These are phyloP conservation scores for Busseola fusca DNA, from an alignment of 2,888 invertebrate species.

Conservation along the genomic window DNA sequence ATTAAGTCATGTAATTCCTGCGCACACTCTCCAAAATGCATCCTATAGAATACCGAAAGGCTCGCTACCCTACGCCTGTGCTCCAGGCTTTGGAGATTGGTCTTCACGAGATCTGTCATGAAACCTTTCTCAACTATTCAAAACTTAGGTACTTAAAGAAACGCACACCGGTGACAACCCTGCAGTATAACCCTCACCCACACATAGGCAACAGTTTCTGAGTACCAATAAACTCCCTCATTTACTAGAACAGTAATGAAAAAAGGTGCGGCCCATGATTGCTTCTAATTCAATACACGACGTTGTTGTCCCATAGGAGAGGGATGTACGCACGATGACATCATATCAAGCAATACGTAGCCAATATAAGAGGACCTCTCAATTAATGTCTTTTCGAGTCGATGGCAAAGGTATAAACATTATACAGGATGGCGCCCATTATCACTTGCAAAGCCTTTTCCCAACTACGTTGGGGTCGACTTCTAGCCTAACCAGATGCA, in stretches of 20 bases:
- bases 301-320: constrained; percentile 25
- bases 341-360: too few relatives aligned
- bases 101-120: too few relatives aligned
- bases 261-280: constrained; percentile 55
- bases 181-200: constrained; percentile 15
- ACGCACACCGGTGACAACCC: not conserved
- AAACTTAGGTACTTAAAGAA: not conserved
- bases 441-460: too few relatives aligned
- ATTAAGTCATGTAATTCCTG: too few relatives aligned
- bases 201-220: constrained; percentile 27
- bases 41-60: too few relatives aligned
- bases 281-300: constrained; percentile 50
- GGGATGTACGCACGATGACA: constrained; percentile 19
- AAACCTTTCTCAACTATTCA: not conserved
- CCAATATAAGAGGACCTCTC: not conserved
- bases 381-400: not conserved
- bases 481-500: too few relatives aligned
- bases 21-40: too few relatives aligned
- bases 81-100: too few relatives aligned
- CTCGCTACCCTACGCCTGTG: too few relatives aligned
- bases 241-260: constrained; percentile 55
- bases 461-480: too few relatives aligned
- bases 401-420: not conserved
- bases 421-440: not conserved
- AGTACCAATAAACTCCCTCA: constrained; percentile 44